Conservation (phyloP, 2,113 vertebrate species). For the Nyctereutes procyonoides region DNA sequence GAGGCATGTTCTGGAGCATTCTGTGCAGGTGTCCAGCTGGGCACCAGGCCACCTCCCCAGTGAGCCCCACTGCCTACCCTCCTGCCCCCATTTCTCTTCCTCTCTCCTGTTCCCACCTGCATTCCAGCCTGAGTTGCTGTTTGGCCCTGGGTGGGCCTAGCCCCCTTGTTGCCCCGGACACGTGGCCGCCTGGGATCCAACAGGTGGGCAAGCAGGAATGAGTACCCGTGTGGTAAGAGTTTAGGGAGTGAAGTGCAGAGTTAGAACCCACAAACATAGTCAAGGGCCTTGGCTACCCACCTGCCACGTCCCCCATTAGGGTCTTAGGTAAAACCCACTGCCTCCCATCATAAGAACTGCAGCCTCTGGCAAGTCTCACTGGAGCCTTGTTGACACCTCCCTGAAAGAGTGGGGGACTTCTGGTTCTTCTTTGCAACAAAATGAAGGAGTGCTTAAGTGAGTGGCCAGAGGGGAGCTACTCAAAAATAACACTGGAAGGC, state of each 20-base stretch:
- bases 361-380: background rate
- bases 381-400: background rate
- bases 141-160: background rate
- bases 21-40: rapidly evolving
- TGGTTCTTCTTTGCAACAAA: background rate
- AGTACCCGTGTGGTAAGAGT: background rate
- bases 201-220: background rate
- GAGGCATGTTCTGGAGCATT: background rate
- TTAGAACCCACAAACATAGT: background rate
- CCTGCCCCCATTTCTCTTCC: too few species aligned
- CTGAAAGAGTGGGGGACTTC: background rate
- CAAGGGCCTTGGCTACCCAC: background rate
- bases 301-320: background rate
- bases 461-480: background rate
- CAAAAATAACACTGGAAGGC: rapidly evolving
- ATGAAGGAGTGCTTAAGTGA: background rate
- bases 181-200: background rate
- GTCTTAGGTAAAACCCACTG: background rate
- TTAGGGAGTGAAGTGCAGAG: background rate
- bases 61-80: background rate
- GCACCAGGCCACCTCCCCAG: background rate
- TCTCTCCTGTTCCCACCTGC: background rate
- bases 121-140: background rate
- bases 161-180: background rate
- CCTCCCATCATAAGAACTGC: background rate